phyloP scores from a whole-genome alignment of 2,797 vertebrate genomes.

The Triplophysa yarkandensis region DNA sequence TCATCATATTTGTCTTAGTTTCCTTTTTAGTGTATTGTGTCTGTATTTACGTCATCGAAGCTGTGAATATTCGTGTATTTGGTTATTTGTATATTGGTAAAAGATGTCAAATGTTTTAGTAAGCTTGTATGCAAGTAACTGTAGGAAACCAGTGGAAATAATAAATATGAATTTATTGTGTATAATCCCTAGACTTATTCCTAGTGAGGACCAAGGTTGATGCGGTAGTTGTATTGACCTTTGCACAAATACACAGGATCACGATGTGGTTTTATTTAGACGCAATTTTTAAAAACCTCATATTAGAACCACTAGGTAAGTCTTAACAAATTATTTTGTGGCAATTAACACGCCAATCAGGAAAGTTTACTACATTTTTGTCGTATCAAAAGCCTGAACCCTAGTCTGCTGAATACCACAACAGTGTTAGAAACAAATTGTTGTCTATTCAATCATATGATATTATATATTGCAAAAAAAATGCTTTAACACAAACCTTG shows the following conservation, averaged over 20 bases:
- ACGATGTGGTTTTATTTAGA: neutral
- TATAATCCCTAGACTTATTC: slow-evolving; percentile 26
- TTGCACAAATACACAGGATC: neutral
- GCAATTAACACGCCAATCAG: neutral
- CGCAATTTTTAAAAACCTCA: neutral
- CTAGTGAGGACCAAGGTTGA: neutral
- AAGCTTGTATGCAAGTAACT: slow-evolving; percentile 59
- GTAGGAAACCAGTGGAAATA: slow-evolving; percentile 68
- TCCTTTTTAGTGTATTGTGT: slow-evolving; percentile 69
- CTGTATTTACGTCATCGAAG: slow-evolving; percentile 77
- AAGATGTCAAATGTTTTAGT: slow-evolving; percentile 73
- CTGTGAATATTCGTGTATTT: slow-evolving; percentile 81
- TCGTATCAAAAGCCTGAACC: neutral
- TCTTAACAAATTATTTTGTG: neutral
- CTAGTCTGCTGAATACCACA: neutral
- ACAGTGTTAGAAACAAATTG: no score
- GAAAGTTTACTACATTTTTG: neutral
- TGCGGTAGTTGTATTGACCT: neutral
- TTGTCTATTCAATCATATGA: neutral
- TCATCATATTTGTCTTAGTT: slow-evolving; percentile 66
- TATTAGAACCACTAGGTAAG: neutral
- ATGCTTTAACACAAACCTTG: neutral
- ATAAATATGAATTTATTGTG: slow-evolving; percentile 54
- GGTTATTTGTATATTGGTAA: slow-evolving; percentile 71
- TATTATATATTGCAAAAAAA: neutral